Percentiles rank a stretch among this genome's conserved stretches.
phyloP scores from a whole-genome alignment of 2,888 invertebrate species.

The Zygaena filipendulae region DNA sequence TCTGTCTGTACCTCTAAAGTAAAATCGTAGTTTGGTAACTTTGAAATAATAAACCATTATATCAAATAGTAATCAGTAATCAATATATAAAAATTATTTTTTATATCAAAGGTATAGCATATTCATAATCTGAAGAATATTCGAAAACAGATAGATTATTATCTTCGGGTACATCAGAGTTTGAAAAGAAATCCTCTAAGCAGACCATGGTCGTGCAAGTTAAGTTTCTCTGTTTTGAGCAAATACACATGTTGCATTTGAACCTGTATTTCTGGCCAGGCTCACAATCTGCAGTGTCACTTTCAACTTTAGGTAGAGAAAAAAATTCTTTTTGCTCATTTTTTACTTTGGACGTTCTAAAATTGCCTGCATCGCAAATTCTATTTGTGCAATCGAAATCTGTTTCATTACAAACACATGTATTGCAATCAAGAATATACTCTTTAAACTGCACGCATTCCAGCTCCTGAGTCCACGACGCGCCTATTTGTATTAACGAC shows the following conservation, averaged over 20 bases:
- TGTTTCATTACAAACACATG: slow-evolving; percentile 24
- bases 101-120: too few relatives aligned
- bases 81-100: too few relatives aligned
- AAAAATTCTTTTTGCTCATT: slow-evolving; percentile 3
- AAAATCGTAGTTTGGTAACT: too few relatives aligned
- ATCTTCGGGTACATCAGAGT: too few relatives aligned
- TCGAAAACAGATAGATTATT: too few relatives aligned
- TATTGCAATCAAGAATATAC: slow-evolving; percentile 28
- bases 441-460: slow-evolving; percentile 9
- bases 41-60: too few relatives aligned
- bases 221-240: slow-evolving; percentile 19
- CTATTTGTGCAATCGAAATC: slow-evolving; percentile 21
- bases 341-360: too few relatives aligned
- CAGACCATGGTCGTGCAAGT: slow-evolving; percentile 36
- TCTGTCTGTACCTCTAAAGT: too few relatives aligned
- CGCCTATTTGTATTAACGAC: background rate
- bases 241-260: slow-evolving; percentile 33
- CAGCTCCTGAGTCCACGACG: background rate
- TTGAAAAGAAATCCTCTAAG: slow-evolving; percentile 22
- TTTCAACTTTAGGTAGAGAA: slow-evolving; percentile 21
- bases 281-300: slow-evolving; percentile 19
- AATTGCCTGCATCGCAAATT: slow-evolving; percentile 17
- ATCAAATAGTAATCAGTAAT: too few relatives aligned
- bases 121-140: too few relatives aligned
- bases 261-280: slow-evolving; percentile 28